Percentiles rank a stretch among this genome's conserved stretches.
phyloP scores from a whole-genome alignment of 2,797 vertebrate genomes.

The Potorous gilbertii region DNA sequence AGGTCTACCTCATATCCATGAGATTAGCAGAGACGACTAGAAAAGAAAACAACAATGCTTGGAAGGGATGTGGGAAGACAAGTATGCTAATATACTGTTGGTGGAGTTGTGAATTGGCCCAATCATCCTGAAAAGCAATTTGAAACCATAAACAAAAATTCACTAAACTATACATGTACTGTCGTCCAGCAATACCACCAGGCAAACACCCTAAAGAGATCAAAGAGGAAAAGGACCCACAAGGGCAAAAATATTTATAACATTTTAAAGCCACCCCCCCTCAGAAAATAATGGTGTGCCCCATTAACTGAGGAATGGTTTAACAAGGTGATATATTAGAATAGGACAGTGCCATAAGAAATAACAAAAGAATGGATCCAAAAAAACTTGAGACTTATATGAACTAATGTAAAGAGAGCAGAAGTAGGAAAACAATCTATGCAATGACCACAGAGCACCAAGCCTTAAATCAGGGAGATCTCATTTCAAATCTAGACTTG shows the following conservation, averaged over 20 bases:
- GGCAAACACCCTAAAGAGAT: background rate
- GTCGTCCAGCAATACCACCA: background rate
- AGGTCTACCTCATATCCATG: background rate
- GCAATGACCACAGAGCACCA: background rate
- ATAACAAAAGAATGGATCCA: background rate
- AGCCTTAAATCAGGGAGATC: background rate
- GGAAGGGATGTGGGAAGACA: background rate
- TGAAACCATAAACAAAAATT: background rate
- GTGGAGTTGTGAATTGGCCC: background rate
- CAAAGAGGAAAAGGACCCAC: background rate
- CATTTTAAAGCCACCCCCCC: background rate
- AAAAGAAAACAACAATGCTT: background rate
- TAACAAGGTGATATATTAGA: background rate
- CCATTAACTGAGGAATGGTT: background rate
- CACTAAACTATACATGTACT: background rate
- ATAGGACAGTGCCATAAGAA: background rate
- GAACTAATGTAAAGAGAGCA: background rate
- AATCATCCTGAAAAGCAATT: background rate
- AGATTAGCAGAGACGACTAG: background rate
- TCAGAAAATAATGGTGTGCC: background rate
- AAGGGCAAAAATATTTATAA: background rate
- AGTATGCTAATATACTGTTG: background rate
- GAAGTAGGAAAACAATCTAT: background rate
- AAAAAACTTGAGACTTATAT: background rate
- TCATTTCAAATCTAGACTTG: background rate